phyloP scores from a whole-genome alignment of 2,888 invertebrate genomes.

The Hylaea fasciaria region DNA sequence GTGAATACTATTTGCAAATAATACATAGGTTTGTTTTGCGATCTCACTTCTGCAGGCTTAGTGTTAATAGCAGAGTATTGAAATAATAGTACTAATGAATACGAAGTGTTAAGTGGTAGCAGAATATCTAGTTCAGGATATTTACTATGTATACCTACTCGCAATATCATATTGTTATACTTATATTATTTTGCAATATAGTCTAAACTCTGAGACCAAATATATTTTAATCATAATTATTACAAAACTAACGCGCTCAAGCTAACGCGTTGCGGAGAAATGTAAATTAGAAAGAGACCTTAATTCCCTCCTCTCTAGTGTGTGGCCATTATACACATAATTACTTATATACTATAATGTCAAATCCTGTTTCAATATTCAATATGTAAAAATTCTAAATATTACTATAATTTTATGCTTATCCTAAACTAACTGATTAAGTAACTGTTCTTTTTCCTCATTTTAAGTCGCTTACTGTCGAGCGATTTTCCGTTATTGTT shows the following conservation, averaged over 20 bases:
- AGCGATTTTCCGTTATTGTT: conserved; percentile 14
- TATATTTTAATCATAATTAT: no score
- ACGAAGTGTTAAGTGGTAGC: conserved; percentile 46
- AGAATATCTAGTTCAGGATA: conserved; percentile 37
- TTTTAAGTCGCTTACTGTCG: not conserved
- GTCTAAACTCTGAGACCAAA: no score
- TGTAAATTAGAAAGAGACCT: conserved; percentile 35
- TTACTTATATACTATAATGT: no score
- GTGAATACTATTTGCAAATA: conserved; percentile 26
- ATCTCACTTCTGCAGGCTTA: conserved; percentile 31
- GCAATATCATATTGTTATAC: no score
- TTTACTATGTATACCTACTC: conserved; percentile 9
- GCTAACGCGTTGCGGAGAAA: conserved; percentile 24
- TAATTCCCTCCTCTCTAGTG: conserved; percentile 9
- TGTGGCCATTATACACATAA: not conserved
- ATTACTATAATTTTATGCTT: no score
- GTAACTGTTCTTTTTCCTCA: conserved; percentile 13
- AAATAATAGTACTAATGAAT: conserved; percentile 47
- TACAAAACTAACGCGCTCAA: no score
- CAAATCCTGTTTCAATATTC: not conserved
- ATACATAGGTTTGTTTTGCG: conserved; percentile 22
- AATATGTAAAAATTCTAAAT: not conserved
- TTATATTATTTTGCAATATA: no score
- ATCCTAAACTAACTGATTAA: conserved; percentile 6
- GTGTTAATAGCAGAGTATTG: conserved; percentile 31